Evolutionary conservation across 2,113 vertebrate genomes (phyloP).

Genomic region (Barnardius zonarius): DNA sequence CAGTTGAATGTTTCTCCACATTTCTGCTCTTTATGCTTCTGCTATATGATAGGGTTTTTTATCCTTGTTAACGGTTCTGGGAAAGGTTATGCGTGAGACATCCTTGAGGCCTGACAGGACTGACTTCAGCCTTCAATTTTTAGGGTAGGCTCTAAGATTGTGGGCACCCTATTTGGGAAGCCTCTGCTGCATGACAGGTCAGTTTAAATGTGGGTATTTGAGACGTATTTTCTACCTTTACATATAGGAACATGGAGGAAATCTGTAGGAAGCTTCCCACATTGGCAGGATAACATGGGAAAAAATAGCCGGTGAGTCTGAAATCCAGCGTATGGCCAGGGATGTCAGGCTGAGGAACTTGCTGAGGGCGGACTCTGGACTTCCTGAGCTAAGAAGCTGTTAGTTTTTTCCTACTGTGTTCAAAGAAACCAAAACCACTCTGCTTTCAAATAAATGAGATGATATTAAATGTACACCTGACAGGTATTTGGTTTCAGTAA

Average conservation of each 20-base stretch:
- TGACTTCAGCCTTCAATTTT: not conserved
- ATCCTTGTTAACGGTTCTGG: not conserved
- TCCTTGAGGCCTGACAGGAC: not conserved
- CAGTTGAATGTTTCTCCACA: not conserved
- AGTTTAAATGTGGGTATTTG: not conserved
- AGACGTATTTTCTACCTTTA: not conserved
- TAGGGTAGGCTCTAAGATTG: not conserved
- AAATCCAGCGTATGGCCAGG: not conserved
- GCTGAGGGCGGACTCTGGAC: not conserved
- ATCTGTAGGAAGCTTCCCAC: not conserved
- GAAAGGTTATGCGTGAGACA: not conserved
- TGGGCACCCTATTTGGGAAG: not conserved
- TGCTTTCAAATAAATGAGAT: not conserved
- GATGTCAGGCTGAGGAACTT: not conserved
- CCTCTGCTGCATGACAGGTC: not conserved
- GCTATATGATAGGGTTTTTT: too few relatives aligned
- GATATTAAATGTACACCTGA: not conserved
- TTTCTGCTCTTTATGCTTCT: not conserved
- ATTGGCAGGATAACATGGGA: not conserved
- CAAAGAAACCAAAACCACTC: not conserved
- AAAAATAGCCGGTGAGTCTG: not conserved
- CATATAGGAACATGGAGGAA: not conserved
- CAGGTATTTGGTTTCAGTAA: not conserved
- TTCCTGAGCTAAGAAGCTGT: not conserved
- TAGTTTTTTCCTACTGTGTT: not conserved